These are phyloP conservation scores for Flexamia atlantica DNA, from an alignment of 2,888 invertebrate species.

Conservation along the genomic window DNA sequence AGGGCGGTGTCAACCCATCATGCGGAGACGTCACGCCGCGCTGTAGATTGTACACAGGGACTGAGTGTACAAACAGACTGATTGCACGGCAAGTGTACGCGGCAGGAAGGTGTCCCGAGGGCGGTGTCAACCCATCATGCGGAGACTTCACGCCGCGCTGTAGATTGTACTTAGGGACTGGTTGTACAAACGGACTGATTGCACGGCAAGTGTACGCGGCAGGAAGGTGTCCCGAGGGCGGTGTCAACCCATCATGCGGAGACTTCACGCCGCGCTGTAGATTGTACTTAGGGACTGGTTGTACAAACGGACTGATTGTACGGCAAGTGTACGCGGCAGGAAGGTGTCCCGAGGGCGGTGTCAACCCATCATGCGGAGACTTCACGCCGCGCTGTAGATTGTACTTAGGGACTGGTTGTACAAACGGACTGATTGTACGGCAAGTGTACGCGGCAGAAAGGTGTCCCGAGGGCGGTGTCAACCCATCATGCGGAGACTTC, in stretches of 20 bases:
- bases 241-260: conserved; percentile 8
- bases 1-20: conserved; percentile 29
- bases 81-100: conserved; percentile 24
- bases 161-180: not conserved
- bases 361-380: conserved; percentile 48
- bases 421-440: conserved; percentile 30
- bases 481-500: conserved; percentile 35
- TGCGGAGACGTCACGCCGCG: not conserved
- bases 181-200: conserved; percentile 3
- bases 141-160: conserved; percentile 34
- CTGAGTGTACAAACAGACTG: conserved; percentile 21
- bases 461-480: conserved; percentile 32
- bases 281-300: not conserved
- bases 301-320: conserved; percentile 23
- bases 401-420: not conserved
- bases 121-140: conserved; percentile 43
- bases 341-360: conserved; percentile 45
- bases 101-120: conserved; percentile 29
- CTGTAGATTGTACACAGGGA: not conserved
- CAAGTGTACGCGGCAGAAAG: not conserved
- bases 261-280: not conserved
- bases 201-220: not conserved
- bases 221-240: conserved; percentile 20
- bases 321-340: not conserved
- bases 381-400: conserved; percentile 8